Conservation (phyloP, 1,140 invertebrate genomes). For the Rhysida immarginata region DNA sequence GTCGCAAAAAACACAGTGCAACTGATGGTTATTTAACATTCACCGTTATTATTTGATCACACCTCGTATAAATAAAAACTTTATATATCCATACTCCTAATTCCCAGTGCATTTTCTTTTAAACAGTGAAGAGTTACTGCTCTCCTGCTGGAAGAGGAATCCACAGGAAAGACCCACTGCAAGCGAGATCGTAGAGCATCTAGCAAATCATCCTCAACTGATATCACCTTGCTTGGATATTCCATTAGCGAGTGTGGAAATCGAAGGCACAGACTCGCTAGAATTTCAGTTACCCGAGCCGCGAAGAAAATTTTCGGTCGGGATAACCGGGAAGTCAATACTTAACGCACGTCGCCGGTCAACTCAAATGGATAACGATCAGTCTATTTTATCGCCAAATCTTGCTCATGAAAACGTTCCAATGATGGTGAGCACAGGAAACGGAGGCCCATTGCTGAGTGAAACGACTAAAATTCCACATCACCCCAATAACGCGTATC, state of each 20-base stretch:
- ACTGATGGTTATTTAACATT: too few relatives aligned
- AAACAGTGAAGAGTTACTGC: slow-evolving; percentile 50
- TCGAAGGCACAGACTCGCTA: slow-evolving; percentile 40
- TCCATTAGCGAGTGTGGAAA: slow-evolving; percentile 50
- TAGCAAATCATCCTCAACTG: slow-evolving; percentile 57
- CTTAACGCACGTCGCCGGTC: background rate
- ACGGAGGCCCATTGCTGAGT: background rate
- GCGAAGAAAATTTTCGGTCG: slow-evolving; percentile 13
- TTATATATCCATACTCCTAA: too few relatives aligned
- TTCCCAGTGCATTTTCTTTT: background rate
- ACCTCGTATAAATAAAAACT: too few relatives aligned
- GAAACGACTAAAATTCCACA: background rate
- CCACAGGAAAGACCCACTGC: slow-evolving; percentile 52
- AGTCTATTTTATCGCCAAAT: background rate
- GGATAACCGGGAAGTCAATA: background rate
- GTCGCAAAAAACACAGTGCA: too few relatives aligned
- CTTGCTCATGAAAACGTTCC: background rate
- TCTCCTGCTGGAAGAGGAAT: slow-evolving; percentile 57
- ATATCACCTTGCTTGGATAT: slow-evolving; percentile 61
- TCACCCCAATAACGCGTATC: background rate
- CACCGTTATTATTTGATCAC: too few relatives aligned
- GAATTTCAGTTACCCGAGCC: slow-evolving; percentile 34
- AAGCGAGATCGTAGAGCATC: slow-evolving; percentile 57
- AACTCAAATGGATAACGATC: background rate
- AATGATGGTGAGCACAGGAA: slow-evolving; percentile 2